Evolutionary conservation across 2,888 invertebrate species (phyloP), one percentile per base, ranked within the genome.

Genomic region (Lithophane ornitopus): DNA sequence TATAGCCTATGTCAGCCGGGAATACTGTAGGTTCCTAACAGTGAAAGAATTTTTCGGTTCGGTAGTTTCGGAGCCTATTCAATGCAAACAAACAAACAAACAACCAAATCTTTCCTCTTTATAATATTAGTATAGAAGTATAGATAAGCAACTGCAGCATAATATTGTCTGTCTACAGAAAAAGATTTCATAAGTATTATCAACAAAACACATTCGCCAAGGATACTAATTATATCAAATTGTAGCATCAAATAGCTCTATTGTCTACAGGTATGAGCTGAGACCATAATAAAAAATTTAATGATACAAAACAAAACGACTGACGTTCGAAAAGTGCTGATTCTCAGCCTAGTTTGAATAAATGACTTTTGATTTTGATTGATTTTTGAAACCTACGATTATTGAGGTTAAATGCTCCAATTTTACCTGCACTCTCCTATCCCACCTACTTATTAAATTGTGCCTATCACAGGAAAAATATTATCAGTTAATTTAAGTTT

Each of bases 401-500:
- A n/a, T 62, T 39, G 6, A 16, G 80, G 49, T 80, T 52, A 56
- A 52, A 58, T 34, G 0, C 16, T 49, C 12, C 3, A 63, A 34
- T 65, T 80, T 73, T 65, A 74, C 80, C 74, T 65, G 49, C 9
- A 14, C 22, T n/a, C 19, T 49, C 19, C 19, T 34, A 3, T 34
- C 34, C 6, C 34, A 34, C 34, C 14, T 46, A 54, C n/a, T 2
- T 28, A 22, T 22, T 59, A 28, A 61, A n/a, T 1, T n/a, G 1
- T 44, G n/a, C 12, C 0, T 56, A 52, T 7, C 22, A 58, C 49
- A 44, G 22, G 12, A 73, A 14, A 58, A 49, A 26, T 52, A 68
- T 34, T 8, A 3, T 46, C 3, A 34, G 6, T 19, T 28, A 14
- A 58, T 56, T n/a, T 26, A 28, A 62, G 9, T 49, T 63, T 52